phyloP scores from a whole-genome alignment of 2,888 invertebrate species.

The Pheosia tremula region DNA sequence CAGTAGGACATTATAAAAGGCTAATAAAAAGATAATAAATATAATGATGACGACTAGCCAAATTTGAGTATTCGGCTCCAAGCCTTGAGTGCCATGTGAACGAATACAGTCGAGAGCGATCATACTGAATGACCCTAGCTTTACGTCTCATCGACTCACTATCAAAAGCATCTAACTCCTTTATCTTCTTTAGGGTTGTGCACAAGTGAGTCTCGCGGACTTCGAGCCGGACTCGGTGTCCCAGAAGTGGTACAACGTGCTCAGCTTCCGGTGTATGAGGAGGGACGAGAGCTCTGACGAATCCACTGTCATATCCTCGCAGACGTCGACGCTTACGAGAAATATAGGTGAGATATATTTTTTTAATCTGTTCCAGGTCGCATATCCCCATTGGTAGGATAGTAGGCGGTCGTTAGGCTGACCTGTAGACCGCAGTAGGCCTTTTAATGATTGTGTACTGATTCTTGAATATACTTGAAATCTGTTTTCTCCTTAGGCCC shows the following conservation, averaged over 20 bases:
- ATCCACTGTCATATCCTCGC: conserved; percentile 97
- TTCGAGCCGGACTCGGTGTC: conserved; percentile 93
- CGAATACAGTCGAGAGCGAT: conserved; percentile 78
- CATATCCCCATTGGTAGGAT: too few species aligned
- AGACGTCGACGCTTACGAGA: conserved; percentile 97
- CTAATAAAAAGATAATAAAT: neutral
- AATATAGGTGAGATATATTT: conserved; percentile 86
- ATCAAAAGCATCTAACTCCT: neutral
- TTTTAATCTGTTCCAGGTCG: too few species aligned
- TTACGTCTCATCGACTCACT: neutral
- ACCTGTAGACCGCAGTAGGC: neutral
- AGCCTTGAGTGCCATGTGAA: conserved; percentile 81
- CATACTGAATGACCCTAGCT: conserved; percentile 48
- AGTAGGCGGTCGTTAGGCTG: too few species aligned
- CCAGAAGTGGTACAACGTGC: conserved; percentile 97
- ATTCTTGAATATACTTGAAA: neutral
- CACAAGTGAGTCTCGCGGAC: conserved; percentile 97
- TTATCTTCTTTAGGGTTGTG: conserved; percentile 90
- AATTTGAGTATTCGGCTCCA: conserved; percentile 79
- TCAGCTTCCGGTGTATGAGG: conserved; percentile 85
- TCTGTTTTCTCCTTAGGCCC: conserved; percentile 63
- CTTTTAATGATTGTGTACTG: too few species aligned
- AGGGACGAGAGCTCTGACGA: conserved; percentile 98
- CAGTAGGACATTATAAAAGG: too few species aligned
- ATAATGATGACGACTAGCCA: conserved; percentile 81